Conservation (phyloP, 2,113 vertebrate genomes). For the Crotalus horridus region DNA sequence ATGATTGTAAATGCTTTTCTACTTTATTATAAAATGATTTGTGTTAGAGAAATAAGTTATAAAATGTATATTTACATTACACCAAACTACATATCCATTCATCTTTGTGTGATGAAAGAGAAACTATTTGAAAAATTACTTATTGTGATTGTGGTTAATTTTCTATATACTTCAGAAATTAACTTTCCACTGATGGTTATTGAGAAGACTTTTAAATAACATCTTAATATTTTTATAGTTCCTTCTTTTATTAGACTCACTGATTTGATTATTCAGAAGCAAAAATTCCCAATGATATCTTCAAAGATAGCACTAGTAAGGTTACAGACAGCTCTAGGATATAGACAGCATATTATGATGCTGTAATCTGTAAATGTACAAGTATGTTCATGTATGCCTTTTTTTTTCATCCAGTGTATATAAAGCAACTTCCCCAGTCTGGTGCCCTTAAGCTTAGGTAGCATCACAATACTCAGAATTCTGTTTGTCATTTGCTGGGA, state of each 20-base stretch:
- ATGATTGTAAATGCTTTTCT: constrained; percentile 37
- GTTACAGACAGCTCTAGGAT: constrained; percentile 28
- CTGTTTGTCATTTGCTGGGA: not conserved
- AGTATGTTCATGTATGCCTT: not conserved
- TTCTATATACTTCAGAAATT: not conserved
- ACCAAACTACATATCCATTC: constrained; percentile 49
- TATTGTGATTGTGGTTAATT: not conserved
- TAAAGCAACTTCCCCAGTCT: not conserved
- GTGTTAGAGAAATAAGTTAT: constrained; percentile 43
- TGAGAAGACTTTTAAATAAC: constrained; percentile 33
- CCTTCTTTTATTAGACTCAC: not conserved
- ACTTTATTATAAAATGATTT: constrained; percentile 54
- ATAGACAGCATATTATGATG: not conserved
- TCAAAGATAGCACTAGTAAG: constrained; percentile 20
- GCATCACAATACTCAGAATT: not conserved
- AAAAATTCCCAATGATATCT: not conserved
- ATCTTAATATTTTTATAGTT: constrained; percentile 31
- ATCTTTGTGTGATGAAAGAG: constrained; percentile 29
- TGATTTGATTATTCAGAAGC: not conserved
- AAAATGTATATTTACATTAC: constrained; percentile 52
- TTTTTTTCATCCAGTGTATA: not conserved
- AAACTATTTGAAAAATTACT: constrained; percentile 34
- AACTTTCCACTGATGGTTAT: constrained; percentile 18
- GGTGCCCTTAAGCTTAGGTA: not conserved
- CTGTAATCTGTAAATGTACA: not conserved